These are phyloP conservation scores for Andrena flavipes DNA, from an alignment of 2,888 invertebrate genomes.

Conservation along the genomic window DNA sequence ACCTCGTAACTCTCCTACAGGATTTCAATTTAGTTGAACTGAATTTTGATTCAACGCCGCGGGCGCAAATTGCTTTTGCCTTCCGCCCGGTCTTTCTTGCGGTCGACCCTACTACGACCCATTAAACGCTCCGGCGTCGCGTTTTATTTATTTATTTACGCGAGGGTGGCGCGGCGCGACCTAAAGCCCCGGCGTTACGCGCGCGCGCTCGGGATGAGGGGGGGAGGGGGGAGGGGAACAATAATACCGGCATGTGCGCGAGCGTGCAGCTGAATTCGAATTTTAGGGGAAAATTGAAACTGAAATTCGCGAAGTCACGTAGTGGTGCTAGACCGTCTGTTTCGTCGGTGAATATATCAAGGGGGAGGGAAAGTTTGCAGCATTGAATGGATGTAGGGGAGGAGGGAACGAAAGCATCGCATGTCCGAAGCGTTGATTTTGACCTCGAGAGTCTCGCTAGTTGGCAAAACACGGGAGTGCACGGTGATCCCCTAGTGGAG, in stretches of 20 bases:
- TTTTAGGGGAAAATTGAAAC: too few relatives aligned
- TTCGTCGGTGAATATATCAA: too few relatives aligned
- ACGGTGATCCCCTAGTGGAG: background rate
- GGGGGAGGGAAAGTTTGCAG: too few relatives aligned
- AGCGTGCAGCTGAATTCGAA: too few relatives aligned
- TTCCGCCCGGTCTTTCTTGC: conserved; percentile 15
- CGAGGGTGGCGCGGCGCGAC: background rate
- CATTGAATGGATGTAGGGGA: too few relatives aligned
- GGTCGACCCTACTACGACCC: background rate
- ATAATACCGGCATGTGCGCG: too few relatives aligned
- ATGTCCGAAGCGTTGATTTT: too few relatives aligned
- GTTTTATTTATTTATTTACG: conserved; percentile 34
- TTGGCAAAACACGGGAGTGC: background rate
- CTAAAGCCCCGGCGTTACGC: background rate
- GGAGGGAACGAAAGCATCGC: too few relatives aligned
- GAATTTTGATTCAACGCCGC: conserved; percentile 42
- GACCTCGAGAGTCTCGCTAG: background rate
- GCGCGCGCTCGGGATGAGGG: too few relatives aligned
- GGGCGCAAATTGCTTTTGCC: conserved; percentile 23
- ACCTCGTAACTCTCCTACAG: conserved; percentile 17
- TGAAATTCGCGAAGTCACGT: too few relatives aligned
- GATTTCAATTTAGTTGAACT: conserved; percentile 48
- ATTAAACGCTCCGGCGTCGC: conserved; percentile 21
- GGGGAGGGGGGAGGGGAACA: too few relatives aligned
- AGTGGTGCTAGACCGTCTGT: too few relatives aligned